These are phyloP conservation scores for Gavia stellata DNA, from an alignment of 2,113 vertebrate genomes.

Conservation along the genomic window DNA sequence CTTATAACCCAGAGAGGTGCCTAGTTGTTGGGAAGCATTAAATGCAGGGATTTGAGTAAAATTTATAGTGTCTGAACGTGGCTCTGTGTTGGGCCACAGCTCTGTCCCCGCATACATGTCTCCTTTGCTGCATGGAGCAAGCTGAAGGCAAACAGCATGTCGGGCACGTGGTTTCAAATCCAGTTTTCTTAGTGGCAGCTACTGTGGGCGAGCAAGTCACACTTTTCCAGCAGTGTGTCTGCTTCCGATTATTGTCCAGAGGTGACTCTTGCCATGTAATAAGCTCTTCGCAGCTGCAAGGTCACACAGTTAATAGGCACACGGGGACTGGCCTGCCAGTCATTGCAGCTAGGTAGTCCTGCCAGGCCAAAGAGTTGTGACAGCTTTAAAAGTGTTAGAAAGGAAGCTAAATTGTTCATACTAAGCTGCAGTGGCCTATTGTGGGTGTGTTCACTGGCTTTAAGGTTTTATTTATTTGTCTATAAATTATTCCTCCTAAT, in stretches of 20 bases:
- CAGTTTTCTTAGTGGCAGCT: neutral
- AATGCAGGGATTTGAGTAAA: neutral
- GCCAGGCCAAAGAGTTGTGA: neutral
- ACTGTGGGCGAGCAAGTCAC: neutral
- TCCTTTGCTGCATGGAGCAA: neutral
- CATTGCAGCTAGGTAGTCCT: neutral
- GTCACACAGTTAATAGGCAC: neutral
- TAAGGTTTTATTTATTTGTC: neutral
- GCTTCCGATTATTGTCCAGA: neutral
- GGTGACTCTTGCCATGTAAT: neutral
- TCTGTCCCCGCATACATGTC: fast-evolving
- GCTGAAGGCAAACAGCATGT: neutral
- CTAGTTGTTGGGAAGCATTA: neutral
- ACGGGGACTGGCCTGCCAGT: fast-evolving
- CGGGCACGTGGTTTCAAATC: neutral
- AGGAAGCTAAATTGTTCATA: neutral
- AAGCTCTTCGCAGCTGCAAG: neutral
- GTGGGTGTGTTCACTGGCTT: neutral
- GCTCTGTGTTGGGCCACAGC: neutral
- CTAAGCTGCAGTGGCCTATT: neutral
- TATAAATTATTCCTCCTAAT: neutral
- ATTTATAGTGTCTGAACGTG: fast-evolving
- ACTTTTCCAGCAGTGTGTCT: neutral
- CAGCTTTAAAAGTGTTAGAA: fast-evolving
- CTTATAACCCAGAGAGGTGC: neutral